phyloP scores from a whole-genome alignment of 2,888 invertebrate species.

The Calliopum simillimum region DNA sequence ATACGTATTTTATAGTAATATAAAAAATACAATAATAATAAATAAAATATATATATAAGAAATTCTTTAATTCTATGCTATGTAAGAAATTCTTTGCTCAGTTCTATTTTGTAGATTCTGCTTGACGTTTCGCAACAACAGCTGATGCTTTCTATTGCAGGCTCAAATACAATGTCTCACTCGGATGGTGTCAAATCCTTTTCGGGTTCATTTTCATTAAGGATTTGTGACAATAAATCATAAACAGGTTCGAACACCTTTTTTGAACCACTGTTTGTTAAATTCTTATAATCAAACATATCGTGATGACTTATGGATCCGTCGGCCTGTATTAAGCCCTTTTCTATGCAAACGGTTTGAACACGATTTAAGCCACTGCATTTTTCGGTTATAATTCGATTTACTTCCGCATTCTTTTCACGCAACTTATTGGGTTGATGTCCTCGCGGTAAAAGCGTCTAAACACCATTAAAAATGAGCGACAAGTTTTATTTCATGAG shows the following conservation, averaged over 20 bases:
- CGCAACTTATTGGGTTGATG: conserved; percentile 85
- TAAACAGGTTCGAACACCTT: conserved; percentile 89
- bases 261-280: conserved; percentile 86
- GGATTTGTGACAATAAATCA: conserved; percentile 81
- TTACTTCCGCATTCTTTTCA: conserved; percentile 81
- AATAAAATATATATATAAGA: too few relatives aligned
- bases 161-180: too few relatives aligned
- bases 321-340: conserved; percentile 81
- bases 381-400: conserved; percentile 77
- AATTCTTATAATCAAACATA: conserved; percentile 91
- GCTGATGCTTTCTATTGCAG: not conserved
- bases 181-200: conserved; percentile 80
- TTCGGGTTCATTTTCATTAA: conserved; percentile 81
- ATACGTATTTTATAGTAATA: too few relatives aligned
- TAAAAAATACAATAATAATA: too few relatives aligned
- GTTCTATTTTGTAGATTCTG: too few relatives aligned
- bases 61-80: too few relatives aligned
- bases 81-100: too few relatives aligned
- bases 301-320: conserved; percentile 89
- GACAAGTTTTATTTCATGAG: not conserved
- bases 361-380: conserved; percentile 75
- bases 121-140: too few relatives aligned
- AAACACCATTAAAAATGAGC: conserved; percentile 61
- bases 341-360: conserved; percentile 83
- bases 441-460: conserved; percentile 91